Evolutionary conservation across 2,888 invertebrate species (phyloP), one percentile per base, ranked within the genome.

Genomic region (Nephrotoma appendiculata): DNA sequence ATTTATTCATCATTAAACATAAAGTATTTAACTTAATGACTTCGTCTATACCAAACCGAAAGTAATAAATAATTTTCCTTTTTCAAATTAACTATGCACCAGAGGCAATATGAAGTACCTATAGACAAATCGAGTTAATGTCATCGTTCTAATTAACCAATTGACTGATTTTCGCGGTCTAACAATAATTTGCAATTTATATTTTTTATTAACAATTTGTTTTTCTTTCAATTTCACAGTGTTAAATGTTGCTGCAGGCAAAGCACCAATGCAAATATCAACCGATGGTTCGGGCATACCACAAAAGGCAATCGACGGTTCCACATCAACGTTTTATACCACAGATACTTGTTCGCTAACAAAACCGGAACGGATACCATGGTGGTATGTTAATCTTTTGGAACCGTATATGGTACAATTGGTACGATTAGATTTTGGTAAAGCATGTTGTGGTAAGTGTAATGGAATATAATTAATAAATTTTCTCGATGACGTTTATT

Each of bases 361-460:
- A 0, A 95, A 95, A 91, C 91, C 95, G 0, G 98, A 98, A 91
- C 92, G 95, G n/a, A 94, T 95, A 43, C 97, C 98, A 2, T 98
- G 98, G 98, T 98, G 98, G 97, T 98, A 98, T 92, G 98, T 98
- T 89, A 98, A 98, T 92, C 94, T 98, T 0, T 93, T 98, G 88
- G 98, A 98, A 90, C 98, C 98, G 0, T 98, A 98, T 91, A 98
- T 98, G 97, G 97, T 98, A 87, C 98, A 98, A 91, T 93, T 98
- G 87, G 98, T 98, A 42, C 93, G 98, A 84, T 92, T 98, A 87
- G 98, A 98, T 92, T 98, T 98, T 90, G 98, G 98, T 88, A 96
- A 96, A 91, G 94, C 96, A 41, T 97, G 97, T 90, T 98, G 98
- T 91, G 97, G 97, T 96, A 92, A 95, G 96, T 93, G 31, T 31